Percentiles rank a stretch among this genome's conserved stretches.
These are phyloP conservation scores for Diarsia dahlii DNA, from an alignment of 2,888 invertebrate genomes.

Conservation along the genomic window DNA sequence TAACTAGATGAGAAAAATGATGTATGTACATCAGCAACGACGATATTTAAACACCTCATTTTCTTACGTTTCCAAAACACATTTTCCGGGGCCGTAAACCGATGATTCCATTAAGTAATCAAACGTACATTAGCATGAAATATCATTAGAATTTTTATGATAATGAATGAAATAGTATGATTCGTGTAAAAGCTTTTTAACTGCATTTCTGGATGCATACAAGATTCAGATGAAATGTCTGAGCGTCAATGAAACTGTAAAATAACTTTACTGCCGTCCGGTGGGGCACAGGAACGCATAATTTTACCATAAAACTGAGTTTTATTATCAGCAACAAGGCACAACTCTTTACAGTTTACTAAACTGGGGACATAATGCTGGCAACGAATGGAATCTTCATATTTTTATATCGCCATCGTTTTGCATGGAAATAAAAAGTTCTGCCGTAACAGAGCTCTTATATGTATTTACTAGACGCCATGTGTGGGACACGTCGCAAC, in stretches of 20 bases:
- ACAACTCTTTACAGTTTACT: slow-evolving; percentile 76
- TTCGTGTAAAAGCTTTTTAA: slow-evolving; percentile 77
- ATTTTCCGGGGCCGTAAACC: slow-evolving; percentile 32
- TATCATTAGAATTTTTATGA: slow-evolving; percentile 53
- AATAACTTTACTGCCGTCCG: slow-evolving; percentile 79
- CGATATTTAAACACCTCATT: slow-evolving; percentile 31
- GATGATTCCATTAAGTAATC: slow-evolving; percentile 52
- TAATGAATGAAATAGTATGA: slow-evolving; percentile 64
- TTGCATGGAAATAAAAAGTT: slow-evolving; percentile 49
- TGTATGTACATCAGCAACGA: background rate
- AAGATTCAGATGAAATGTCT: slow-evolving; percentile 62
- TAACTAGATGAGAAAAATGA: slow-evolving; percentile 34
- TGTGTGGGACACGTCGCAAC: slow-evolving; percentile 18
- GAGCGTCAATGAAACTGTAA: slow-evolving; percentile 80
- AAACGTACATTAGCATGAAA: slow-evolving; percentile 28
- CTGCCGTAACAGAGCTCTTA: slow-evolving; percentile 16
- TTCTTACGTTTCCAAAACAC: slow-evolving; percentile 24
- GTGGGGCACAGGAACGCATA: slow-evolving; percentile 78
- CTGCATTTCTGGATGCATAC: slow-evolving; percentile 76
- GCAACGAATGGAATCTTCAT: slow-evolving; percentile 50
- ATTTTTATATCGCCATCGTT: slow-evolving; percentile 57
- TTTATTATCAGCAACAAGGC: slow-evolving; percentile 79
- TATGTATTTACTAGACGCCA: slow-evolving; percentile 3
- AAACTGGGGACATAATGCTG: slow-evolving; percentile 61
- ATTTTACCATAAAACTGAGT: slow-evolving; percentile 80